Base-by-base conservation (phyloP, 2,113 vertebrate genomes). In the Cololabis saira region DNA sequence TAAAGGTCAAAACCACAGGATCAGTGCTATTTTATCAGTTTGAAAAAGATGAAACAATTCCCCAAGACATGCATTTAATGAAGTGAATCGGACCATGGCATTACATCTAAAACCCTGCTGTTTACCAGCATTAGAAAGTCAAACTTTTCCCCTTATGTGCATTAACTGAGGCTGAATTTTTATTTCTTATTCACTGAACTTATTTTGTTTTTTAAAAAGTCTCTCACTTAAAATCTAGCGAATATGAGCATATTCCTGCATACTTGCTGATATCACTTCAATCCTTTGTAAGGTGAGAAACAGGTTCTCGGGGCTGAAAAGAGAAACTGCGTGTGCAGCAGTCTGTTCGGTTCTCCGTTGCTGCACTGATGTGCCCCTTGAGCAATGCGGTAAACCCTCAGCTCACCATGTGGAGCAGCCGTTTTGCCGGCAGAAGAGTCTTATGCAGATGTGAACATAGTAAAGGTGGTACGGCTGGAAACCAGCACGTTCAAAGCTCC, bases 351-450 rank as follows among this genome's bases (percentile, higher is more conserved):
- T 45, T 50, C 24, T 55, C 40, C 1, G 0, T 13, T 21, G 10
- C 63, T 30, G 70, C 22, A n/a, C 52, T 50, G 70, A 78, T 3
- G 74, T 75, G n/a, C 49, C 83, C 83, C 71, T 78, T 70, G 40
- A 81, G 80, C 74, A 70, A 70, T 70, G 74, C 45, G 12, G 49
- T 45, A 33, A 65, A 60, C 22, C 60, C 45, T 57, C 10, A 15
- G 37, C 67, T 51, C 51, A 64, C 76, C 45, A 5, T 10, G 21
- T 14, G 22, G 6, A 60, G 62, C 18, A 33, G 57, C 45, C 66
- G 43, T 71, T 49, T 50, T 44, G 45, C 50, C 49, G 3, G 15
- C 21, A 21, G 37, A 30, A 3, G 12, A 52, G 10, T 21, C 9
- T 22, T 5, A 1, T 40, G 1, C 21, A 61, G 11, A 54, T 22